Conservation (phyloP, 2,888 invertebrate genomes). For the Proisotoma minuta region DNA sequence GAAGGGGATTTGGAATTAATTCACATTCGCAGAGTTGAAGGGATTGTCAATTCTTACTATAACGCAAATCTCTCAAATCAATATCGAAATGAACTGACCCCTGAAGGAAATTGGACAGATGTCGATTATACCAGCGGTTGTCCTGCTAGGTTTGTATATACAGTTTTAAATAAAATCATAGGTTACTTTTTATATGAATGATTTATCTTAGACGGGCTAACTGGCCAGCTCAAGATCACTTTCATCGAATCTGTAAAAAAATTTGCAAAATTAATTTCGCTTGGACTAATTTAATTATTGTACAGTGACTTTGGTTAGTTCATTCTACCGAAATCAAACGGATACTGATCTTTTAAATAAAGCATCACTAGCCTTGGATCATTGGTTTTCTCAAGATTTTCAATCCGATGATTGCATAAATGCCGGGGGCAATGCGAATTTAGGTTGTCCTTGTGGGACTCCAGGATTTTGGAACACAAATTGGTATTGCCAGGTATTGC, state of each 20-base stretch:
- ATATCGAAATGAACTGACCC: constrained; percentile 8
- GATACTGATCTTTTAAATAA: too few relatives aligned
- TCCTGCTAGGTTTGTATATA: constrained; percentile 15
- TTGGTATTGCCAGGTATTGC: constrained; percentile 17
- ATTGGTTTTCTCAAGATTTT: constrained; percentile 16
- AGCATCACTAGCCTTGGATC: constrained; percentile 15
- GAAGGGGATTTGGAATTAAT: neutral
- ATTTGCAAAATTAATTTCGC: too few relatives aligned
- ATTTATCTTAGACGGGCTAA: constrained; percentile 15
- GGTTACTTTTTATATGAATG: neutral
- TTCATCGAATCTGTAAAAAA: constrained; percentile 15
- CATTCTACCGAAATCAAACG: too few relatives aligned
- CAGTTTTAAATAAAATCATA: neutral
- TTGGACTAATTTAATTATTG: too few relatives aligned
- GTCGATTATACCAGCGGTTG: constrained; percentile 22
- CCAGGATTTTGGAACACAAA: constrained; percentile 24
- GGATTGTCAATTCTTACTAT: neutral
- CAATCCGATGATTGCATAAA: constrained; percentile 16
- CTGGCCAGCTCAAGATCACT: constrained; percentile 19
- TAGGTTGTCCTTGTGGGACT: constrained; percentile 20
- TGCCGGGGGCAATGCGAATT: constrained; percentile 13
- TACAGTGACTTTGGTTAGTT: too few relatives aligned
- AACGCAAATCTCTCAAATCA: neutral
- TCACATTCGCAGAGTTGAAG: neutral
- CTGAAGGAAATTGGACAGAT: constrained; percentile 17